These are phyloP conservation scores for Chaetodon trifasciatus DNA, from an alignment of 2,797 vertebrate species.

Conservation along the genomic window DNA sequence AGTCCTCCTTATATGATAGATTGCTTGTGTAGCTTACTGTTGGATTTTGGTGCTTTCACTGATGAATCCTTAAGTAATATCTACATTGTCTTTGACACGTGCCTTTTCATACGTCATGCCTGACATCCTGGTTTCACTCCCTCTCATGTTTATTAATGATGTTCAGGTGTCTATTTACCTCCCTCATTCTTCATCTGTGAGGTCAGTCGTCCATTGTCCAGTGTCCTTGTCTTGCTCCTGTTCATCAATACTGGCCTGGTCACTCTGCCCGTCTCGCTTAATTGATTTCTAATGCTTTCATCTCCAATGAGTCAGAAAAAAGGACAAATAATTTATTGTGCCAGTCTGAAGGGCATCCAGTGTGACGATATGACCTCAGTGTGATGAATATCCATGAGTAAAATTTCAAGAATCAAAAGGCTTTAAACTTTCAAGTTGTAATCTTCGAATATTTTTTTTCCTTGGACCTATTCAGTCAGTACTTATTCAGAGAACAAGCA, in stretches of 20 bases:
- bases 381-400: slow-evolving; percentile 45
- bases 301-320: slow-evolving; percentile 50
- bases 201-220: slow-evolving; percentile 38
- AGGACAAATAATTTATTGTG: slow-evolving; percentile 49
- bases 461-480: slow-evolving; percentile 11
- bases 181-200: neutral
- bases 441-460: slow-evolving; percentile 19
- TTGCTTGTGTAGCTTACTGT: neutral
- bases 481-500: slow-evolving; percentile 25
- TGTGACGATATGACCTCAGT: slow-evolving; percentile 27
- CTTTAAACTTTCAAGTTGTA: slow-evolving; percentile 40
- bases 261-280: slow-evolving; percentile 41
- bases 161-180: neutral
- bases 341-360: slow-evolving; percentile 54
- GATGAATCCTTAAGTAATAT: neutral
- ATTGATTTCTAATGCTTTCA: slow-evolving; percentile 56
- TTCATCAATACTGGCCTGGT: slow-evolving; percentile 42
- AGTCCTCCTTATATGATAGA: neutral
- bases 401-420: slow-evolving; percentile 34
- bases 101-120: neutral
- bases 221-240: slow-evolving; percentile 47
- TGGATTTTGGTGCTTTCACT: neutral
- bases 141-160: slow-evolving; percentile 2
- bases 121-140: neutral
- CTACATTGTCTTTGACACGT: neutral